These are phyloP conservation scores for Tretioscincus oriximinensis DNA, from an alignment of 2,113 vertebrate genomes.

Conservation along the genomic window DNA sequence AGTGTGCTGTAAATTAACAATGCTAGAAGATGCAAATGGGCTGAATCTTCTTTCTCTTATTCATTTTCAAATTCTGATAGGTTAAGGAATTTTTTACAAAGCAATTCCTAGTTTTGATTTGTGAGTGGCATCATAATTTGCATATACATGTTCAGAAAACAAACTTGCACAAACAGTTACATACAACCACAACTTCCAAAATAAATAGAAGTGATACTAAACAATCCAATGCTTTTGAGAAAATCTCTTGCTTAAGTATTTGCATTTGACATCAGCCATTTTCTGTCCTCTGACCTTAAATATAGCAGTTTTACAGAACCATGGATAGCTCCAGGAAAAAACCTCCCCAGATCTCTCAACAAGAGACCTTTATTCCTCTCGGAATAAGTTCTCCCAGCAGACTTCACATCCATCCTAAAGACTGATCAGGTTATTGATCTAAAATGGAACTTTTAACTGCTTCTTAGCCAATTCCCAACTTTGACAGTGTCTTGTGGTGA, in stretches of 20 bases:
- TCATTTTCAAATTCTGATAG: background rate
- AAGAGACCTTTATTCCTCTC: background rate
- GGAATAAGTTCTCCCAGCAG: background rate
- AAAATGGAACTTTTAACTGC: background rate
- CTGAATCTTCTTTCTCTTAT: background rate
- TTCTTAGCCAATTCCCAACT: background rate
- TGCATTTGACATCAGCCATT: background rate
- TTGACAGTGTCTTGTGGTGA: background rate
- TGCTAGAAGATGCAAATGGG: background rate
- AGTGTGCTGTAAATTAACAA: background rate
- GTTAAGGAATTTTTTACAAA: background rate
- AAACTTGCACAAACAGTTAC: background rate
- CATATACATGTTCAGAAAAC: background rate
- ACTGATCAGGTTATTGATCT: background rate
- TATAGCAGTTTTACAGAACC: background rate
- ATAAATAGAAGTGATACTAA: background rate
- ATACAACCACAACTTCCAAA: background rate
- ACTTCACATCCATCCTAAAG: background rate
- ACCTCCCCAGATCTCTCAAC: background rate
- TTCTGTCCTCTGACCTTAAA: background rate
- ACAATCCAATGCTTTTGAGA: background rate
- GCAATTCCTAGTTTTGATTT: background rate
- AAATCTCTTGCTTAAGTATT: background rate
- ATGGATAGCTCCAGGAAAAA: background rate
- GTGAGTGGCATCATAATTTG: background rate